phyloP scores from a whole-genome alignment of 2,797 vertebrate species.

The Adrianichthys oophorus region DNA sequence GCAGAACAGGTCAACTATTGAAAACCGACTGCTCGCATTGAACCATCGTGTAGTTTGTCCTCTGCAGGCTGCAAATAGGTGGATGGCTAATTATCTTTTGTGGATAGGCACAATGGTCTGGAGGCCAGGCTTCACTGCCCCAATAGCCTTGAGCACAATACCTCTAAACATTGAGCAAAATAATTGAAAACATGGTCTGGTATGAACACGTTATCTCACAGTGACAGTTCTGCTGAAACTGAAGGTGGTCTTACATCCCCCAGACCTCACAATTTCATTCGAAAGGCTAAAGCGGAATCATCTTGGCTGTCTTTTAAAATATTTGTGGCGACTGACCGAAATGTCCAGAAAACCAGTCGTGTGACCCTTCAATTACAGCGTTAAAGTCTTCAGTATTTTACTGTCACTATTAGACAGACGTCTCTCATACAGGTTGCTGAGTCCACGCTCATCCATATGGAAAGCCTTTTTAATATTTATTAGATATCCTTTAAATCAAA shows the following conservation, averaged over 20 bases:
- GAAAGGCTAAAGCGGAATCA: too few relatives aligned
- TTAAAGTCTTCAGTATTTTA: constrained; percentile 16
- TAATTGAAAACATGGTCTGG: constrained; percentile 87
- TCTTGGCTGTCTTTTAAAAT: too few relatives aligned
- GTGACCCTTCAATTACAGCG: constrained; percentile 41
- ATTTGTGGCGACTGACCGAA: constrained; percentile 32
- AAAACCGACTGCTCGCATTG: constrained; percentile 23
- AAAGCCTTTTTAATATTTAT: too few relatives aligned
- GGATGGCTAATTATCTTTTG: constrained; percentile 95
- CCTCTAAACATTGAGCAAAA: constrained; percentile 81
- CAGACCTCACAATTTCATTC: constrained; percentile 57
- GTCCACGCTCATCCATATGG: constrained; percentile 49
- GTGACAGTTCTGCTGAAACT: constrained; percentile 85
- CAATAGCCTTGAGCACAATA: constrained; percentile 78
- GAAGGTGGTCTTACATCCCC: constrained; percentile 57
- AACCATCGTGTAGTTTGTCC: constrained; percentile 55
- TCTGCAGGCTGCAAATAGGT: constrained; percentile 82
- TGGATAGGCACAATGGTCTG: constrained; percentile 84
- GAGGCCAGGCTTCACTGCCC: constrained; percentile 74
- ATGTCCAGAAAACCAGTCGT: constrained; percentile 23
- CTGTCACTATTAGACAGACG: constrained; percentile 39
- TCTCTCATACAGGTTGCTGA: constrained; percentile 55
- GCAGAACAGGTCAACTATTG: constrained; percentile 71
- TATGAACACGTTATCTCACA: constrained; percentile 81
- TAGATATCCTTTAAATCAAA: too few relatives aligned